Evolutionary conservation across 2,888 invertebrate species (phyloP), one percentile per base, ranked within the genome.

Genomic region (Diarsia mendica): DNA sequence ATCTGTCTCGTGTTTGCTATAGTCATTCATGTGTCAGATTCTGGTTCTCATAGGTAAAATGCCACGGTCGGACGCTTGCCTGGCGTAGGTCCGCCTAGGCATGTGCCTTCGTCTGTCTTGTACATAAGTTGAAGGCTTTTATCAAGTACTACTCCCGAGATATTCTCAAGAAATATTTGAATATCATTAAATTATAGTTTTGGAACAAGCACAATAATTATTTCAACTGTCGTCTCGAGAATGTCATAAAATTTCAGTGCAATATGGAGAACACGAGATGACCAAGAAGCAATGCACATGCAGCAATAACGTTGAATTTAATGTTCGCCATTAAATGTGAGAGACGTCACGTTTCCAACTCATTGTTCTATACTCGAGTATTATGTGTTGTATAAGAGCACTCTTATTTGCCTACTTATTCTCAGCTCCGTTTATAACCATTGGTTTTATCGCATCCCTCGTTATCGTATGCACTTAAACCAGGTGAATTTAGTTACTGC

Each of bases 11-110:
- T 88, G 82, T 90, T 90, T 85, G 86, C 85, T 49, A 81, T 82
- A 89, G 81, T 87, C 85, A 89, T 90, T 91, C 88, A 91, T 89
- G 85, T 85, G 84, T 85, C 80, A 82, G 81, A 90, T 89, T 90
- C 90, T 90, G 88, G 90, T 90, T 89, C 87, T 87, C 85, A 86
- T 85, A 87, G 85, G 87, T 85, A 89, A 91, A 91, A 91, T 90
- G 91, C 89, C 90, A 91, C 87, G 90, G 89, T 88, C 89, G 88
- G 85, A 87, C 84, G 88, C 82, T 58, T 77, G 58, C 60, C 61
- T 46, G 11, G 51, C 58, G 48, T 67, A 76, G 74, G 23, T 49
- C 49, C 49, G 60, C 66, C 66, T 74, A 39, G 60, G 64, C n/a
- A 55, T 53, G 15, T 64, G 55, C 46, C 55, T 77, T 60, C 65